Conservation (phyloP, 2,113 vertebrate species). For the Toxotes chatareus region DNA sequence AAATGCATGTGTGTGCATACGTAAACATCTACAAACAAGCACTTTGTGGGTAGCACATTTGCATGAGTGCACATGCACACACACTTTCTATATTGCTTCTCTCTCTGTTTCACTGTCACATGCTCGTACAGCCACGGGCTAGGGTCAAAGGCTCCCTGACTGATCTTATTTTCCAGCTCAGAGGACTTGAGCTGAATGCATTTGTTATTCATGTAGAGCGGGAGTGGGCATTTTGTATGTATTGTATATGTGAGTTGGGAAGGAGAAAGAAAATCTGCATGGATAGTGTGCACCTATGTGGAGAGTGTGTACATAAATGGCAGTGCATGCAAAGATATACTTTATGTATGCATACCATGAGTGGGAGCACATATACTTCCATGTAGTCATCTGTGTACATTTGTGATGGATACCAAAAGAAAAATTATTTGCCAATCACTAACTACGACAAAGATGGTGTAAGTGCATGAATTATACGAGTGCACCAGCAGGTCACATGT, state of each 20-base stretch:
- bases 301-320: conserved; percentile 6
- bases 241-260: conserved; percentile 49
- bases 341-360: neutral
- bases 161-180: conserved; percentile 83
- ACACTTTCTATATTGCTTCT: conserved; percentile 31
- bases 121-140: conserved; percentile 70
- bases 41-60: conserved; percentile 45
- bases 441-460: neutral
- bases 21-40: conserved; percentile 56
- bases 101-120: conserved; percentile 68
- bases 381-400: neutral
- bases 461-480: conserved; percentile 32
- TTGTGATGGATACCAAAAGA: conserved; percentile 9
- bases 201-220: conserved; percentile 77
- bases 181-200: conserved; percentile 77
- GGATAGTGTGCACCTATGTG: conserved; percentile 5
- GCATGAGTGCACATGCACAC: conserved; percentile 42
- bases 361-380: neutral
- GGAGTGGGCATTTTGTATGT: conserved; percentile 58
- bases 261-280: conserved; percentile 45
- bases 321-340: neutral
- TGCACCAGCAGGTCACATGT: conserved; percentile 54
- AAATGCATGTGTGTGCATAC: conserved; percentile 55
- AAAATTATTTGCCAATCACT: conserved; percentile 21
- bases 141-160: conserved; percentile 81